Percentiles rank a stretch among this genome's conserved stretches.
These are phyloP conservation scores for Meloidogyne floridensis DNA, from an alignment of 1,140 invertebrate genomes.

Conservation along the genomic window DNA sequence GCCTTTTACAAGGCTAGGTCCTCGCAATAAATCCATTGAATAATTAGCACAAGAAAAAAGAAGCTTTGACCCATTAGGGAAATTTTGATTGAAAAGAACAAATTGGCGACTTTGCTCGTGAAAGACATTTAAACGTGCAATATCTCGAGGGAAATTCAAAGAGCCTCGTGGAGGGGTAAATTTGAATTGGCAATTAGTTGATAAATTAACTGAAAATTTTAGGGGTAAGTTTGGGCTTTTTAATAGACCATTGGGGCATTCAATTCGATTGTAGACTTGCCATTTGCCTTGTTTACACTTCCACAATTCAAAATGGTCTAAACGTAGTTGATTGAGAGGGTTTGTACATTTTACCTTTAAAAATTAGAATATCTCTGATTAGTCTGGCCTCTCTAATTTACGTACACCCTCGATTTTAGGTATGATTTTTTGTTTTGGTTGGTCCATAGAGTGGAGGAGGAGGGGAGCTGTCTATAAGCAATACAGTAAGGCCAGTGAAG, in stretches of 20 bases:
- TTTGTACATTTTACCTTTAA: constrained; percentile 43
- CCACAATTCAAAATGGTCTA: constrained; percentile 47
- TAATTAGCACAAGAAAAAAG: constrained; percentile 45
- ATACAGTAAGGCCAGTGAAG: no score
- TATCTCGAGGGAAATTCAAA: neutral
- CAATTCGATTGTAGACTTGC: constrained; percentile 43
- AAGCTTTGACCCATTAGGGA: constrained; percentile 42
- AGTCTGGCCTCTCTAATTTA: no score
- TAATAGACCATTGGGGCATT: constrained; percentile 45
- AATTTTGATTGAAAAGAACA: constrained; percentile 52
- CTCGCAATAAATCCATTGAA: constrained; percentile 6
- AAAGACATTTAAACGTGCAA: constrained; percentile 40
- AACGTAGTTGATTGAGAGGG: constrained; percentile 23
- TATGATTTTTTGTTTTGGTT: no score
- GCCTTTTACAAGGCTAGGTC: neutral
- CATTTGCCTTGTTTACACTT: constrained; percentile 46
- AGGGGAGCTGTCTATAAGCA: no score
- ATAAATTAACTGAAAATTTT: neutral
- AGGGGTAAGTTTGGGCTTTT: neutral
- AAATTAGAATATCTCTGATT: neutral
- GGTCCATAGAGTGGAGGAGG: no score
- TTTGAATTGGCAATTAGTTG: constrained; percentile 36
- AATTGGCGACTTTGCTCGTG: constrained; percentile 47
- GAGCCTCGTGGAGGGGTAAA: neutral
- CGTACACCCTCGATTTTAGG: no score